Conservation (phyloP, 1,140 invertebrate species). For the Lepidurus packardi region DNA sequence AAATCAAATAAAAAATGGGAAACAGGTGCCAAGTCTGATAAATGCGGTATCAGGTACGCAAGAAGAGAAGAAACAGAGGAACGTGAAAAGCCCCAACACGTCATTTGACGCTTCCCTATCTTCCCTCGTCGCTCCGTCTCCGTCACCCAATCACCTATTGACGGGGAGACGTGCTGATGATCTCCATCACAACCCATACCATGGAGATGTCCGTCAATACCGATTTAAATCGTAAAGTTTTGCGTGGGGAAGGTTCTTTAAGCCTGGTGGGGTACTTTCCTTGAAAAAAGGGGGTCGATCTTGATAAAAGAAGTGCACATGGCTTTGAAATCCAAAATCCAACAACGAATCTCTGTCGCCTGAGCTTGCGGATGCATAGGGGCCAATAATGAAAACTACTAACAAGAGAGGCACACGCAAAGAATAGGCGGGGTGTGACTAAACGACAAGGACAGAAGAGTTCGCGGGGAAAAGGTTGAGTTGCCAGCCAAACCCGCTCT, state of each 20-base stretch:
- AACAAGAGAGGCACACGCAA: slow-evolving; percentile 9
- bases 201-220: neutral
- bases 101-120: slow-evolving; percentile 5
- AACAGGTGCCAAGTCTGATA: neutral
- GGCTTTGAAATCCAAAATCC: neutral
- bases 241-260: neutral
- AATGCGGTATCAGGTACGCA: neutral
- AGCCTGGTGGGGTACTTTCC: neutral
- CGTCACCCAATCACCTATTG: neutral
- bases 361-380: neutral
- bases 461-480: neutral
- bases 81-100: neutral
- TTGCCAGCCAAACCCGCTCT: neutral
- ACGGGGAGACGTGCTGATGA: neutral
- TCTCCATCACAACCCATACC: neutral
- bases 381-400: neutral
- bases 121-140: neutral
- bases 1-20: neutral
- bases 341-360: neutral
- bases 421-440: neutral
- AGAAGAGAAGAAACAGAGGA: neutral
- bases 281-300: neutral
- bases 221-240: neutral
- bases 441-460: neutral
- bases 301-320: neutral